Conservation (phyloP, 2,888 invertebrate species). For the Lamellibrachia columna region DNA sequence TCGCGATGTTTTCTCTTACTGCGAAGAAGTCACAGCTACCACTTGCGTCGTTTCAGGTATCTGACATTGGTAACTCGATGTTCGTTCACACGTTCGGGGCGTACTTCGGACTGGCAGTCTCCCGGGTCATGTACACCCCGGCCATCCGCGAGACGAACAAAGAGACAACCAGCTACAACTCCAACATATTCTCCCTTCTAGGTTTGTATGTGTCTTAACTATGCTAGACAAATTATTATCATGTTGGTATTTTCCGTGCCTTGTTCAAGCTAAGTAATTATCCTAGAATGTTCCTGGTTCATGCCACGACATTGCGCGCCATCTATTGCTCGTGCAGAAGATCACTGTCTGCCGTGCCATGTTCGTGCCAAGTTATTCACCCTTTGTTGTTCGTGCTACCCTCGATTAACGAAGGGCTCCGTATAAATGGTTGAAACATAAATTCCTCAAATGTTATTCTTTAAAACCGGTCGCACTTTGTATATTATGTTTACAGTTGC, state of each 20-base stretch:
- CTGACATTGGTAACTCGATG: slow-evolving; percentile 91
- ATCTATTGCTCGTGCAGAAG: not conserved
- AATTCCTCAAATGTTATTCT: too few relatives aligned
- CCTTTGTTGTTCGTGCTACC: not conserved
- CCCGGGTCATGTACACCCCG: slow-evolving; percentile 71
- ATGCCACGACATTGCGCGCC: not conserved
- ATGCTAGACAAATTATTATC: not conserved
- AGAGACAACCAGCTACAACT: slow-evolving; percentile 73
- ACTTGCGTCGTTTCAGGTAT: slow-evolving; percentile 74
- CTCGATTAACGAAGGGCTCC: not conserved
- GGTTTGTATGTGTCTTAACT: slow-evolving; percentile 68
- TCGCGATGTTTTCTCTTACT: not conserved
- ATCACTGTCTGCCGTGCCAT: not conserved
- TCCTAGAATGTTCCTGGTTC: not conserved
- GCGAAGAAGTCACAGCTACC: not conserved
- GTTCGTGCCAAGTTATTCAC: not conserved
- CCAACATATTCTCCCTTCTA: slow-evolving; percentile 94
- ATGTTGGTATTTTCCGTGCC: not conserved
- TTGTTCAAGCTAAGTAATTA: not conserved
- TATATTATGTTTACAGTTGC: not conserved
- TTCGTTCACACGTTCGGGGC: slow-evolving; percentile 90
- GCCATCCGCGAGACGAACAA: slow-evolving; percentile 33
- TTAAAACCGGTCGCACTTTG: not conserved
- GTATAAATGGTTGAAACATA: too few relatives aligned
- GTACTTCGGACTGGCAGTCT: slow-evolving; percentile 91